These are phyloP conservation scores for Cyprinodon variegatus DNA, from an alignment of 2,113 vertebrate species.

Conservation along the genomic window DNA sequence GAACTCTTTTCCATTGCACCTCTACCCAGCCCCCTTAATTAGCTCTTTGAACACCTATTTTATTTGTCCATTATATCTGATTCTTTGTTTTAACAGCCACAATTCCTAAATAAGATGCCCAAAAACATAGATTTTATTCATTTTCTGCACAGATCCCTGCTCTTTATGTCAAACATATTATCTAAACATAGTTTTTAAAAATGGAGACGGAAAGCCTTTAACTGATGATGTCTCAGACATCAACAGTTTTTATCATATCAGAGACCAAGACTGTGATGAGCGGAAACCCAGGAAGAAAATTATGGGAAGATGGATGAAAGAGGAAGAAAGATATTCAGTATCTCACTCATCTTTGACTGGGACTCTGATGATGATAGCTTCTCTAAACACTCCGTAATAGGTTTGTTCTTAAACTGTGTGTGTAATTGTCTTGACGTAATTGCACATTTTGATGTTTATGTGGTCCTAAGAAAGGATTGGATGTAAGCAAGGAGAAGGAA, in stretches of 20 bases:
- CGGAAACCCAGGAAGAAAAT: constrained; percentile 20
- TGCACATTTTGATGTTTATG: background rate
- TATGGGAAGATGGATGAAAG: constrained; percentile 28
- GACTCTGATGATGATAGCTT: constrained; percentile 16
- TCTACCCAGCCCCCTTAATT: background rate
- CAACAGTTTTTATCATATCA: constrained; percentile 28
- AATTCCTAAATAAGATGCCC: background rate
- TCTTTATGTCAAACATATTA: background rate
- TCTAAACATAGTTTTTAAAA: background rate
- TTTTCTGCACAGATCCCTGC: background rate
- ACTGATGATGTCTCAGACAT: constrained; percentile 19
- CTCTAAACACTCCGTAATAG: constrained; percentile 15
- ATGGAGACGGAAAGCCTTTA: background rate
- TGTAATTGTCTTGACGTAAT: background rate
- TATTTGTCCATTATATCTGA: background rate
- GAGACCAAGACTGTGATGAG: constrained; percentile 13
- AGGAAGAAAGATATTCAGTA: constrained; percentile 18
- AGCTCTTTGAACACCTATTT: background rate
- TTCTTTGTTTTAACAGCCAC: background rate
- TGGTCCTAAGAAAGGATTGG: background rate
- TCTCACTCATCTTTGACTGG: constrained; percentile 18
- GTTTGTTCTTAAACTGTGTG: background rate
- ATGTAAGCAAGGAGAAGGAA: too few species aligned
- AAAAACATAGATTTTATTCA: background rate
- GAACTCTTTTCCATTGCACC: constrained; percentile 14